Evolutionary conservation across 35 echinoderm and acorn worm species (phyloP).

Genomic region (Heliocidaris tuberculata): DNA sequence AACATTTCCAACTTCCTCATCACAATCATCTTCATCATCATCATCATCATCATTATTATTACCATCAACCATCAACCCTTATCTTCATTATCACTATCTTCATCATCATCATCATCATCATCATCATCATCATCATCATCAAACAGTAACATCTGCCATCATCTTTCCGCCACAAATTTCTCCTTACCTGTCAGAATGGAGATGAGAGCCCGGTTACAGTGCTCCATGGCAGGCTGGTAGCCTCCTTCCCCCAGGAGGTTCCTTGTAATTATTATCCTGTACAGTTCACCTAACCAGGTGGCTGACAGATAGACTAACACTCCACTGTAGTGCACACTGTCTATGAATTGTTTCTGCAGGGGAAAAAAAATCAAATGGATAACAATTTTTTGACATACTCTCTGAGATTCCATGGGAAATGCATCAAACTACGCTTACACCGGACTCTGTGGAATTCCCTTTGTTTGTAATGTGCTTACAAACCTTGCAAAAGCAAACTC

Average conservation of each 20-base stretch:
- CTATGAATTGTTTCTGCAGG: conserved; percentile 93
- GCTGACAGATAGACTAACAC: conserved; percentile 91
- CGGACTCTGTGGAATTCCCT: neutral
- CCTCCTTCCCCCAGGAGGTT: conserved; percentile 81
- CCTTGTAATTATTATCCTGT: conserved; percentile 73
- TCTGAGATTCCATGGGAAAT: neutral
- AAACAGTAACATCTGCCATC: neutral
- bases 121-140: neutral
- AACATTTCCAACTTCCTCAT: neutral
- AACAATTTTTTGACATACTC: neutral
- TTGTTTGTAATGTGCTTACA: neutral
- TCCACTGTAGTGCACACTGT: conserved; percentile 85
- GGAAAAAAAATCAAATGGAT: neutral
- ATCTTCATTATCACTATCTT: neutral
- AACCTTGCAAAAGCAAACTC: too few species aligned
- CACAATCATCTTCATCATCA: neutral
- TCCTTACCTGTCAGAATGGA: conserved; percentile 73
- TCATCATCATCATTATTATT: neutral
- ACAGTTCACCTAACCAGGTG: conserved; percentile 90
- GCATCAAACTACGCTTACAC: too few species aligned
- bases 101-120: neutral
- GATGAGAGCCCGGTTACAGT: conserved; percentile 73
- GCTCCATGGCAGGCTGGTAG: conserved; percentile 52
- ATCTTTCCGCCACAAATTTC: neutral
- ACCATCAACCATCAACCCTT: neutral